Percentiles rank a stretch among this genome's conserved stretches.
Evolutionary conservation across 2,797 vertebrate genomes (phyloP).

Genomic region (Syngnathus rostellatus): DNA sequence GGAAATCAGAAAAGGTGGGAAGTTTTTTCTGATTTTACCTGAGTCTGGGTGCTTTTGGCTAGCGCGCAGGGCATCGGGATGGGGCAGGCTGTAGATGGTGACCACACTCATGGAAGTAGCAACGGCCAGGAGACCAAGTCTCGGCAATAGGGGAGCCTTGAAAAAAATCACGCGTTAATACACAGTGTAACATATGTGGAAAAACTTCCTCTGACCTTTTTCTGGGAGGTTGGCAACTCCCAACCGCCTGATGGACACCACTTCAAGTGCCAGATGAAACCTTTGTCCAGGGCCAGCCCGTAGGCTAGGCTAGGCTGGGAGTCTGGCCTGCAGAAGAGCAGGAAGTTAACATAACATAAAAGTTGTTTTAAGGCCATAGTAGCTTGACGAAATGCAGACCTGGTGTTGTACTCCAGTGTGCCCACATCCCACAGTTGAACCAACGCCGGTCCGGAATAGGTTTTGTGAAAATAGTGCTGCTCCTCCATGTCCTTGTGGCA

Average conservation of each 20-base stretch:
- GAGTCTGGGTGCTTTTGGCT: slow-evolving; percentile 53
- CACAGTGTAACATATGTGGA: no score
- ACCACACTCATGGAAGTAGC: slow-evolving; percentile 78
- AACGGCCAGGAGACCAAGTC: slow-evolving; percentile 83
- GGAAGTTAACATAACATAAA: background rate
- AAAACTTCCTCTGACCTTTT: slow-evolving; percentile 62
- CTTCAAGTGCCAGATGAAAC: slow-evolving; percentile 85
- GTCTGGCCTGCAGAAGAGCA: slow-evolving; percentile 58
- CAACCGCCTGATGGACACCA: slow-evolving; percentile 93
- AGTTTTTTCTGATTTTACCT: slow-evolving; percentile 56
- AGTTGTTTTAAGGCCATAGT: background rate
- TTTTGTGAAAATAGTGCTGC: slow-evolving; percentile 62
- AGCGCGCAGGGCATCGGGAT: slow-evolving; percentile 70
- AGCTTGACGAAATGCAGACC: slow-evolving; percentile 52
- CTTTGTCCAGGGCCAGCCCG: slow-evolving; percentile 78
- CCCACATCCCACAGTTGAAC: slow-evolving; percentile 89
- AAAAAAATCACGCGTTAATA: background rate
- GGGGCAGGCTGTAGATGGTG: slow-evolving; percentile 82
- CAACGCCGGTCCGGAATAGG: slow-evolving; percentile 65
- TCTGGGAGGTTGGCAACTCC: slow-evolving; percentile 73
- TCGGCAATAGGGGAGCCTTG: slow-evolving; percentile 74
- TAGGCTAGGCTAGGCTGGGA: slow-evolving; percentile 71
- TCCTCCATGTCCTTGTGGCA: slow-evolving; percentile 83
- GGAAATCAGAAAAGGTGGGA: no score
- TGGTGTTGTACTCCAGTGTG: slow-evolving; percentile 64